phyloP scores from a whole-genome alignment of 2,888 invertebrate species.

The Stenichneumon culpator region DNA sequence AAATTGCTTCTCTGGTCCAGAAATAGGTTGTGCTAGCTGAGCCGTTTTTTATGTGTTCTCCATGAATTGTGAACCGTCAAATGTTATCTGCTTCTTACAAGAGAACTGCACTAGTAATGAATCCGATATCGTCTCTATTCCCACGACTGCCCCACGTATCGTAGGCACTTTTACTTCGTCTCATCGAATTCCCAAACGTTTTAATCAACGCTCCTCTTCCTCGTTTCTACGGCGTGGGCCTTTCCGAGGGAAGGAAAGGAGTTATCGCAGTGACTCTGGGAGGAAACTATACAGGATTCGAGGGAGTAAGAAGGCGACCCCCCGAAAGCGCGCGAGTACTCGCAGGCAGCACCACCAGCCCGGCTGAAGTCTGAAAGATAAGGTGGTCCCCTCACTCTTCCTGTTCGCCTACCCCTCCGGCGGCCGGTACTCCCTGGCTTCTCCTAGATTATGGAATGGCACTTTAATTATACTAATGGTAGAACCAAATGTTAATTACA shows the following conservation, averaged over 20 bases:
- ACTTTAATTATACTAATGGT: slow-evolving; percentile 93
- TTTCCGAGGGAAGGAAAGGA: slow-evolving; percentile 76
- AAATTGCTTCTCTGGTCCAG: too few relatives aligned
- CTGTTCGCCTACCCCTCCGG: slow-evolving; percentile 47
- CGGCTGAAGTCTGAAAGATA: slow-evolving; percentile 85
- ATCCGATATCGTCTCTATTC: background rate
- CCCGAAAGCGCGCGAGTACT: slow-evolving; percentile 66
- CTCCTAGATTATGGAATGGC: slow-evolving; percentile 88
- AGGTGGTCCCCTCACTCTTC: slow-evolving; percentile 78
- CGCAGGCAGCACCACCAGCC: slow-evolving; percentile 50
- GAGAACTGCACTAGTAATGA: background rate
- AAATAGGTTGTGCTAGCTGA: too few relatives aligned
- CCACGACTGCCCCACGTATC: background rate
- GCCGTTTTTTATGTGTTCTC: too few relatives aligned
- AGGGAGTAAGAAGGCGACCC: slow-evolving; percentile 54
- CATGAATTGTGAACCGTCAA: too few relatives aligned
- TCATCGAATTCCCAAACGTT: slow-evolving; percentile 73
- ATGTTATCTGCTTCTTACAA: background rate
- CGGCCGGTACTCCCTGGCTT: slow-evolving; percentile 68
- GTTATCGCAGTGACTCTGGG: slow-evolving; percentile 77
- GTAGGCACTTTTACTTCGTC: background rate
- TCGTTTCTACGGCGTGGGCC: slow-evolving; percentile 60
- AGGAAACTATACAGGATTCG: slow-evolving; percentile 77
- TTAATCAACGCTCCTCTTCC: slow-evolving; percentile 72
- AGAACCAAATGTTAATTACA: slow-evolving; percentile 91